Percentiles rank a stretch among this genome's conserved stretches.
Conservation (phyloP, 2,888 invertebrate genomes). For the Ashinkailepas kermadecensis region DNA sequence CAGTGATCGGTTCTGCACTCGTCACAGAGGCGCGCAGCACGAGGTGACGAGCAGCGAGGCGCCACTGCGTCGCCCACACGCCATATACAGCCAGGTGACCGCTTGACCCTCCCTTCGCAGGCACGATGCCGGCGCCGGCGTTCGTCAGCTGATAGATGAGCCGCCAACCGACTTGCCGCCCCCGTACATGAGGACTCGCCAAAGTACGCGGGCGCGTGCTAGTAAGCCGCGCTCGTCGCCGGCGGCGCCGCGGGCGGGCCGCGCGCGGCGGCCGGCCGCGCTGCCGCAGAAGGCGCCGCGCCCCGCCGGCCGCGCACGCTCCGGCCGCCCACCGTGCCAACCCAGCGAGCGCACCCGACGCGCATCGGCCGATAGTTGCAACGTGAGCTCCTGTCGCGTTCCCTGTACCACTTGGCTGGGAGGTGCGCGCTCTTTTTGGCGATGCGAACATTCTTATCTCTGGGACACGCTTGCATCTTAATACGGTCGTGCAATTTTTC, state of each 20-base stretch:
- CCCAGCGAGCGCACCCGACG: not conserved
- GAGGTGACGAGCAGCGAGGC: too few relatives aligned
- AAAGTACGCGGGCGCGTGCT: not conserved
- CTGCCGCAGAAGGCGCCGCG: not conserved
- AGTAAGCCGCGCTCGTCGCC: not conserved
- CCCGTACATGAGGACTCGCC: not conserved
- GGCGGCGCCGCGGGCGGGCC: not conserved
- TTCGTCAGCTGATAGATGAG: not conserved
- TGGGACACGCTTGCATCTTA: too few relatives aligned
- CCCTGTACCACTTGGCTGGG: too few relatives aligned
- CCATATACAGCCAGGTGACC: not conserved
- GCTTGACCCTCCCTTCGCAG: not conserved
- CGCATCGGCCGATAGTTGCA: not conserved
- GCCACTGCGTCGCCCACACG: too few relatives aligned
- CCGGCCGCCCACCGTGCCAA: not conserved
- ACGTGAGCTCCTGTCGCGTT: not conserved
- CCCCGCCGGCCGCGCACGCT: not conserved
- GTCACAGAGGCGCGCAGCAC: too few relatives aligned
- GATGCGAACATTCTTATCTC: too few relatives aligned
- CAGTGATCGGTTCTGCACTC: too few relatives aligned
- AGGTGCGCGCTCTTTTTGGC: too few relatives aligned
- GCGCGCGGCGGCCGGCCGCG: not conserved
- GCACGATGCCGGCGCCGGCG: not conserved
- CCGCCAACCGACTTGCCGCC: too few relatives aligned
- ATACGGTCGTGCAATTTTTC: too few relatives aligned